Evolutionary conservation across 2,888 invertebrate species (phyloP).

Genomic region (Antitype chi): DNA sequence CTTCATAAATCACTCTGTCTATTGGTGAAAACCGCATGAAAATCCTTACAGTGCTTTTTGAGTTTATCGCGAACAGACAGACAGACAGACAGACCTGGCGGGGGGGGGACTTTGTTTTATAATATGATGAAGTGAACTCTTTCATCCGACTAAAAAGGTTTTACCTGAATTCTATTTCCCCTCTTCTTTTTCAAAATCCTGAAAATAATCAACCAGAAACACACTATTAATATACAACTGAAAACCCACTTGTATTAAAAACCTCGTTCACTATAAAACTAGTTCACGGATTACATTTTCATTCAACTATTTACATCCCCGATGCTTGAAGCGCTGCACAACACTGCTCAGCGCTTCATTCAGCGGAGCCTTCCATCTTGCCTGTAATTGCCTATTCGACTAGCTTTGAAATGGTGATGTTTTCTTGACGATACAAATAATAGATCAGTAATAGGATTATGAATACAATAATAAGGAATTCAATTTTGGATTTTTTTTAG

Average conservation of each 20-base stretch:
- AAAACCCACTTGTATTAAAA: conserved; percentile 21
- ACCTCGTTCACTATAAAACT: conserved; percentile 25
- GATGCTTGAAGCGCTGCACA: conserved; percentile 23
- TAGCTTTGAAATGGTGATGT: conserved; percentile 23
- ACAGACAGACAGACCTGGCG: too few relatives aligned
- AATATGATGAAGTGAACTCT: too few relatives aligned
- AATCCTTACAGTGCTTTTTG: too few relatives aligned
- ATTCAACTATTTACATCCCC: conserved; percentile 44
- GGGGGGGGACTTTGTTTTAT: too few relatives aligned
- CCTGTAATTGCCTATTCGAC: conserved; percentile 39
- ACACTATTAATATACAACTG: neutral
- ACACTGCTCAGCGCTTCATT: conserved; percentile 35
- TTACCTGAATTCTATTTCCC: neutral
- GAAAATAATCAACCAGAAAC: conserved; percentile 4
- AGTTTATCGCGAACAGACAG: too few relatives aligned
- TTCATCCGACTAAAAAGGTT: neutral
- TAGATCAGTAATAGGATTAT: neutral
- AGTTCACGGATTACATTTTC: conserved; percentile 34
- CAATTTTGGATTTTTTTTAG: too few relatives aligned
- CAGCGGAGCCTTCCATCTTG: conserved; percentile 24
- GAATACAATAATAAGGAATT: neutral
- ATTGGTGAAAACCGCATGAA: too few relatives aligned
- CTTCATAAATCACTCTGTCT: too few relatives aligned
- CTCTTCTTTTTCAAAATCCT: neutral
- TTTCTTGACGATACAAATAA: conserved; percentile 31